Evolutionary conservation across 2,888 invertebrate genomes (phyloP), one percentile per base, ranked within the genome.

Genomic region (Arenicola marina): DNA sequence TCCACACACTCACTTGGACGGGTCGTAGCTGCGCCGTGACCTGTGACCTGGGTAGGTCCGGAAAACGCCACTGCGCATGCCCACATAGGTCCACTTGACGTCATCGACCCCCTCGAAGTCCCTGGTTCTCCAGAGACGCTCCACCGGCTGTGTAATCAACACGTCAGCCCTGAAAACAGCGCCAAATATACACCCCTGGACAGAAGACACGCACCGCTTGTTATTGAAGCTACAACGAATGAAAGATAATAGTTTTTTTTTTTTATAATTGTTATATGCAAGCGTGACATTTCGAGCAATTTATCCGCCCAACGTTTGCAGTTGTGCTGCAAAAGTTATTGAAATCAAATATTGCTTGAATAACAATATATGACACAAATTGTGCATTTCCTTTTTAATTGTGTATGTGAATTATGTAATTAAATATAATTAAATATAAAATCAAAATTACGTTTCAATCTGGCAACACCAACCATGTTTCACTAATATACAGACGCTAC

Each of bases 31-130:
- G 33, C 84, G 73, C 1, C 73, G 75, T 29, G 83, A 84, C 60
- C 83, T 72, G 67, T 84, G 84, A 7, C 81, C 84, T 51, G 84
- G 84, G 70, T 83, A 84, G 0, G 84, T 84, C 44, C 84, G 71
- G 66, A 84, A 84, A 15, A 84, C 83, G 0, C 84, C 84, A 69
- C 82, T 82, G n/a, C 84, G 66, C 67, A 84, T 75, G 2, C 84
- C 84, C 48, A 84, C 82, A 69, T 83, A 84, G 1, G 83, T 83
- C 83, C 83, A 83, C 67, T 81, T 83, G 15, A 84, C 79, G 69
- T 84, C 80, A 56, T 80, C 77, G 18, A 84, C 67, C 3, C 81
- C 82, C 51, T 83, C 82, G 75, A 83, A 81, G 32, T 76, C 69
- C 32, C 83, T 72, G 0, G 61, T 70, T 58, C 75, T 75, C 84